These are phyloP conservation scores for Cairina moschata DNA, from an alignment of 2,113 vertebrate species.

Conservation along the genomic window DNA sequence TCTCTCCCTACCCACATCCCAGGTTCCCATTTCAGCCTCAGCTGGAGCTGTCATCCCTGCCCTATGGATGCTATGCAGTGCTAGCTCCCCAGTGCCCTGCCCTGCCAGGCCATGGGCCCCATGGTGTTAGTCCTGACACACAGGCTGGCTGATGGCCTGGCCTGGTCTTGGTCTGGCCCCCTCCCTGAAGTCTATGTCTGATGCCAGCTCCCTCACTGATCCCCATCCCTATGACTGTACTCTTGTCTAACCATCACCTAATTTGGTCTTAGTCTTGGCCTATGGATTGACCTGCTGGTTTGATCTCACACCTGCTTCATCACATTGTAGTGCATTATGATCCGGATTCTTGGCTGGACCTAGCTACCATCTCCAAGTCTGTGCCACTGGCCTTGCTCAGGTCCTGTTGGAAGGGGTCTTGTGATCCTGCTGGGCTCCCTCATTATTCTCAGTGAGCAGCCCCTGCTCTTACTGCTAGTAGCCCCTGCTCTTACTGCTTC, in stretches of 20 bases:
- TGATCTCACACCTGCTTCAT: neutral
- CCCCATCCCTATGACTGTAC: no score
- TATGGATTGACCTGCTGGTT: neutral
- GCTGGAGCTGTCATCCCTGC: rapidly evolving
- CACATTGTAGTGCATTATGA: no score
- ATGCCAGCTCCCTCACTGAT: neutral
- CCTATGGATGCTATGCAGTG: rapidly evolving
- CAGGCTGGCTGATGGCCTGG: neutral
- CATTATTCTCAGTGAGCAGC: neutral
- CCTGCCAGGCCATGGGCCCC: no score
- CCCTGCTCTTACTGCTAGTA: neutral
- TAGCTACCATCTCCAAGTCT: neutral
- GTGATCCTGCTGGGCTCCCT: no score
- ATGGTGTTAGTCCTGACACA: neutral
- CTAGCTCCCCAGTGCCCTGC: neutral
- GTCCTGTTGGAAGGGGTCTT: neutral
- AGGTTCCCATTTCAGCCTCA: rapidly evolving
- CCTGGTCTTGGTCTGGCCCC: neutral
- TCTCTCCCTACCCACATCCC: rapidly evolving
- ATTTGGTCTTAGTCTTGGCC: neutral
- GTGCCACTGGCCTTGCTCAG: neutral
- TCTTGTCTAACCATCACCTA: neutral
- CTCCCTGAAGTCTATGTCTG: neutral
- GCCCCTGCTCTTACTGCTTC: neutral
- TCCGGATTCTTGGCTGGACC: neutral